A percentile compares a stretch with the other conserved stretches of the same genome.
phyloP scores from a whole-genome alignment of 2,888 invertebrate species.

The Congeria kusceri region DNA sequence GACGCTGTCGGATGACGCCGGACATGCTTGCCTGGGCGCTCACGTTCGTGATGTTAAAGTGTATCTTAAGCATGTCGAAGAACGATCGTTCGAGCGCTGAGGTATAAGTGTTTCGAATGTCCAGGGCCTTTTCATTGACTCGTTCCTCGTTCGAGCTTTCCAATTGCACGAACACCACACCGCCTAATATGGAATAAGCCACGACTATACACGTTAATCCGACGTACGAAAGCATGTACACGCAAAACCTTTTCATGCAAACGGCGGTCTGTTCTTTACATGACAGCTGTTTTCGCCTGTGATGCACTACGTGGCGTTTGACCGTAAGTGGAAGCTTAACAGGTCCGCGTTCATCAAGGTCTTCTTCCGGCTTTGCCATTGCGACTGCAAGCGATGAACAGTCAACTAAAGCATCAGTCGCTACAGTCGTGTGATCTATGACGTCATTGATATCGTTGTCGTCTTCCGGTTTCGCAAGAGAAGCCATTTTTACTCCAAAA shows the following conservation, averaged over 20 bases:
- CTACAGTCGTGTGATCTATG: background rate
- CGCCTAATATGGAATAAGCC: slow-evolving; percentile 94
- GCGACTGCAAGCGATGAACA: slow-evolving; percentile 33
- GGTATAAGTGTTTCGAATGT: slow-evolving; percentile 12
- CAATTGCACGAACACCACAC: slow-evolving; percentile 94
- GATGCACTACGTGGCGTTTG: background rate
- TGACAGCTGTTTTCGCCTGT: slow-evolving; percentile 5
- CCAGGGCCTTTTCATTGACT: slow-evolving; percentile 61
- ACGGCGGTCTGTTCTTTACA: slow-evolving; percentile 43
- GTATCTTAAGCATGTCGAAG: slow-evolving; percentile 94
- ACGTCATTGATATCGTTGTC: background rate
- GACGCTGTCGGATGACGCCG: slow-evolving; percentile 92
- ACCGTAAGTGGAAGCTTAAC: slow-evolving; percentile 8
- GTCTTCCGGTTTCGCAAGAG: no score
- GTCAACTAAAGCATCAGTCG: slow-evolving; percentile 31
- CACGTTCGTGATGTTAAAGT: slow-evolving; percentile 87
- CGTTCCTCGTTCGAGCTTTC: slow-evolving; percentile 86
- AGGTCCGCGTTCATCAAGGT: slow-evolving; percentile 29
- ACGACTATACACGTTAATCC: slow-evolving; percentile 97
- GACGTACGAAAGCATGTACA: slow-evolving; percentile 98
- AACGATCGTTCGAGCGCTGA: slow-evolving; percentile 83
- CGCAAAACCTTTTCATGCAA: slow-evolving; percentile 88
- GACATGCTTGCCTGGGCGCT: slow-evolving; percentile 86
- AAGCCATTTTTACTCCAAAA: no score
- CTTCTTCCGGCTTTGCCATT: slow-evolving; percentile 51